Base-by-base conservation (phyloP, 1,140 invertebrate genomes). In the Vollenhovia emeryi region DNA sequence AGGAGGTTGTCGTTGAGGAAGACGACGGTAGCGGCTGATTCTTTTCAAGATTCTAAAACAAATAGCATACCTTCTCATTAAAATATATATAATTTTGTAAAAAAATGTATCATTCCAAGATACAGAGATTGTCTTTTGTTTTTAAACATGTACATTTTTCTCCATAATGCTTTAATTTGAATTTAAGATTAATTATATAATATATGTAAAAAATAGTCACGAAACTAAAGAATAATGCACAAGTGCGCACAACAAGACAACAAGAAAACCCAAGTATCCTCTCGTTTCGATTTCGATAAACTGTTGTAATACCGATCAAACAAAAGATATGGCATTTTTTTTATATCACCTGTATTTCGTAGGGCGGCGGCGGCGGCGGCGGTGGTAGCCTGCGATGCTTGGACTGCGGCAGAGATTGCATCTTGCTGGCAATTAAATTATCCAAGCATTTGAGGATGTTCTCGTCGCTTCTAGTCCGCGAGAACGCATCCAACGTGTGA, bases 381-480 rank as follows among this genome's bases (percentile, higher is more conserved):
- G 97, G 97, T 1, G 97, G 97, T 89, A 97, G 95, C 75, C 96
- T 93, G 68, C 97, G 95, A 59, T 96, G 96, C 91, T 96, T 96
- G 3, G 96, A 91, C 6, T 95, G 96, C 87, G 94, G 96, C 91
- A 93, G 93, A 84, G 91, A 92, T 40, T 93, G 93, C 45, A 94
- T 87, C 36, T 92, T 93, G n/a, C 69, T 93, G 18, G 92, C 75
- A 30, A 89, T 86, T 59, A 94, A 87, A 0, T 92, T 84, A 71
- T 97, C 96, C 86, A 95, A 96, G 74, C 95, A 95, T 86, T 97
- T 97, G 82, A 98, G 93, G 89, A 98, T 96, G 91, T 97, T 97
- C 89, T 98, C 97, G 91, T 98, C 97, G 69, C 97, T 97, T 91
- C 96, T 96, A 15, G 97, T 97, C 87, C 97, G 94, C 45, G 96